Evolutionary conservation across 1,140 invertebrate genomes (phyloP).

Genomic region (Monochamus saltuarius): DNA sequence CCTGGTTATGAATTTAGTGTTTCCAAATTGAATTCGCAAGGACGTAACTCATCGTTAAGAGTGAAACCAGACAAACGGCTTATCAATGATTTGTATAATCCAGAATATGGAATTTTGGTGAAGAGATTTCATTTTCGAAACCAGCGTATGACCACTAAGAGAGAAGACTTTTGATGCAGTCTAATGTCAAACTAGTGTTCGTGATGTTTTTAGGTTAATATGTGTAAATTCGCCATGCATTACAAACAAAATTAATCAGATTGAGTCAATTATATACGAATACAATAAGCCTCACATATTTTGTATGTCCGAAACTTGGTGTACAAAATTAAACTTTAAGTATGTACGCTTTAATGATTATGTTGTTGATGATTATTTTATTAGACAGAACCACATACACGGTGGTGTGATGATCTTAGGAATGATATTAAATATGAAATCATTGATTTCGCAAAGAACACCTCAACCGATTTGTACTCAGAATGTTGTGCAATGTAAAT

Average conservation of each 20-base stretch:
- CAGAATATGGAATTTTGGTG: neutral
- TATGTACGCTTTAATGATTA: constrained; percentile 4
- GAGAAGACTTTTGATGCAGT: neutral
- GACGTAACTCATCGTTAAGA: too few species aligned
- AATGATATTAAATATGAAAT: neutral
- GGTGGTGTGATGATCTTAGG: neutral
- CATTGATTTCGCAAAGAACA: neutral
- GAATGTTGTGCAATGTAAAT: too few species aligned
- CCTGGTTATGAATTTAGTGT: too few species aligned
- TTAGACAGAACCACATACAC: neutral
- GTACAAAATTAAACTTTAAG: neutral
- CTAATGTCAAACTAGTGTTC: neutral
- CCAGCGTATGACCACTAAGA: neutral
- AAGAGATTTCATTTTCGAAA: neutral
- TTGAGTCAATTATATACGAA: neutral
- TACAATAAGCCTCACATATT: constrained; percentile 2
- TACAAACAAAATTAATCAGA: neutral
- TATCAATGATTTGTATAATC: too few species aligned
- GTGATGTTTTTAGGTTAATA: constrained; percentile 1
- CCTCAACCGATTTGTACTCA: neutral
- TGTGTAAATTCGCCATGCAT: too few species aligned
- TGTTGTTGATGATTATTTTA: neutral
- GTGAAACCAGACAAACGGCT: too few species aligned
- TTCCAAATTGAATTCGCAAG: too few species aligned
- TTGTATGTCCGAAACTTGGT: constrained; percentile 3